Evolutionary conservation across 2,113 vertebrate species (phyloP), one percentile per base, ranked within the genome.

Genomic region (Microtus montanus): DNA sequence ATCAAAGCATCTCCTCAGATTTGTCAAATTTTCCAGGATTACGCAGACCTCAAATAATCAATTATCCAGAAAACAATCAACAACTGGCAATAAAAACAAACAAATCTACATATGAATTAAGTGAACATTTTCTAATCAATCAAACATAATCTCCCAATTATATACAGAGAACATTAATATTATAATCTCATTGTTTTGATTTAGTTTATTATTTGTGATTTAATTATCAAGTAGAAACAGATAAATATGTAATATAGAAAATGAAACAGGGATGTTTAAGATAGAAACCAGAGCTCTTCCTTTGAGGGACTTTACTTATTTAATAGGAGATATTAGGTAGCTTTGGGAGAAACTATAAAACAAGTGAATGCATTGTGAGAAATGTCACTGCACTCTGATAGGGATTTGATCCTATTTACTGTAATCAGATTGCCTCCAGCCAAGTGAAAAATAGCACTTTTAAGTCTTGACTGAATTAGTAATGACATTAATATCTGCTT

Each of bases 1-100:
- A 33, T 24, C 73, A 88, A 14, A 49, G 33, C 58, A 87, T 90
- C 49, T 90, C 68, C 38, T 93, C 71, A 94, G 24, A 54, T 54
- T 54, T 54, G n/a, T 73, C 33, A 91, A 38, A 33, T 91, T 70
- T 92, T 87, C 75, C 38, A 95, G 26, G 12, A 41, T 92, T 83
- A 93, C 41, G 79, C 71, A 90, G 49, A 92, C 61, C 84, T 80
- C 73, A 93, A 93, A 58, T 58, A 96, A 75, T 93, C 64, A 87
- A 75, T 93, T 80, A 61, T 66, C n/a, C 28, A 64, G 22, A 35
- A 83, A 95, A 84, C 89, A 79, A 90, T 78, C 35, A 85, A 20
- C 24, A 33, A 73, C 15, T 74, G 54, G 68, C 44, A 88, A 73
- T 74, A 44, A 92, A 87, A 95, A 93, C 5, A 79, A 74, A 58